Conservation (phyloP, 2,888 invertebrate genomes). For the Polylopha cassiicola region DNA sequence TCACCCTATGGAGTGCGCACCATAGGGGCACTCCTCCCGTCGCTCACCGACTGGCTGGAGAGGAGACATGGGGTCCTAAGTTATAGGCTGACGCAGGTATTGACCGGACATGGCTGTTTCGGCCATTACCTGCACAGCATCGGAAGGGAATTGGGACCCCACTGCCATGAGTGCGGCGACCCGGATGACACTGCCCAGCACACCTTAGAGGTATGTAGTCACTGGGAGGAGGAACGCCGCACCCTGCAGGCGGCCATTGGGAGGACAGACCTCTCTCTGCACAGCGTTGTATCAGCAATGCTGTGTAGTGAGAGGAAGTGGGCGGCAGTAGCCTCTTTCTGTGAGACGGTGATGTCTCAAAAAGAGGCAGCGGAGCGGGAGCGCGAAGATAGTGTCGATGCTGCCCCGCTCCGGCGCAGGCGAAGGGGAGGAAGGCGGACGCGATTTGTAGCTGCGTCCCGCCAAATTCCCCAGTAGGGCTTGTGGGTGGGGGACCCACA, state of each 20-base stretch:
- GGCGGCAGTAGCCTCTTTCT: not conserved
- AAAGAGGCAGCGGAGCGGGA: not conserved
- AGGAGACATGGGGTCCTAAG: not conserved
- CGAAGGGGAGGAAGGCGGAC: not conserved
- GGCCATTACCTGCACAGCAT: slow-evolving; percentile 8
- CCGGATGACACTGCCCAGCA: slow-evolving; percentile 11
- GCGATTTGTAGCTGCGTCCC: too few relatives aligned
- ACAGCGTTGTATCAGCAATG: not conserved
- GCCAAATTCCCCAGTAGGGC: too few relatives aligned
- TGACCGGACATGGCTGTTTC: slow-evolving; percentile 6
- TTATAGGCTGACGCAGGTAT: slow-evolving; percentile 1
- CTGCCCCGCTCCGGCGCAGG: not conserved
- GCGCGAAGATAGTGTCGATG: not conserved
- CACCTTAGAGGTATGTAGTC: slow-evolving; percentile 3
- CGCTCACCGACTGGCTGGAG: not conserved
- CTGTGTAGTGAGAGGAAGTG: not conserved
- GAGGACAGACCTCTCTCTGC: not conserved
- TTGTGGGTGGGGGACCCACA: too few relatives aligned
- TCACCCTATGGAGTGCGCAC: too few relatives aligned
- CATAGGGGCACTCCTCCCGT: not conserved
- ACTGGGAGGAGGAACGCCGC: not conserved
- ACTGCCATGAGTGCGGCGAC: slow-evolving; percentile 4
- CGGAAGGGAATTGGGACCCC: slow-evolving; percentile 2
- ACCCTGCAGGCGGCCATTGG: not conserved
- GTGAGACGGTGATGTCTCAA: not conserved